These are phyloP conservation scores for Mythimna lalbum DNA, from an alignment of 2,888 invertebrate genomes.

Conservation along the genomic window DNA sequence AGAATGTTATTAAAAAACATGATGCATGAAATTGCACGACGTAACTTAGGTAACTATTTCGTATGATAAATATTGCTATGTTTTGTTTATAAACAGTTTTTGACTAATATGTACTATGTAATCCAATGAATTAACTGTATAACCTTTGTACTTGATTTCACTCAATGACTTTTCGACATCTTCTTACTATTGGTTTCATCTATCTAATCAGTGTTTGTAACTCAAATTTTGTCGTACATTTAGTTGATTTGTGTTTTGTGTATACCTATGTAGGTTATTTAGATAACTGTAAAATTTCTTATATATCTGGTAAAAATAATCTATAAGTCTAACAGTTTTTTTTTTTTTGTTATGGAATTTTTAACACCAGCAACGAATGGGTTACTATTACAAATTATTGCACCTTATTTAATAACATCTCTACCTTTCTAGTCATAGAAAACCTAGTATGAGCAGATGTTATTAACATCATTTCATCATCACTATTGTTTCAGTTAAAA, in stretches of 20 bases:
- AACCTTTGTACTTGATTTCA: background rate
- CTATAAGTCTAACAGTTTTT: background rate
- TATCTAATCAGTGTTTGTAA: too few species aligned
- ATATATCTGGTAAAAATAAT: background rate
- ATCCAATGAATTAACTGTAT: background rate
- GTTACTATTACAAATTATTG: background rate
- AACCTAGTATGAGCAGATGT: background rate
- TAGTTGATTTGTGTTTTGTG: too few species aligned
- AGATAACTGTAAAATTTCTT: too few species aligned
- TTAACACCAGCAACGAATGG: too few species aligned
- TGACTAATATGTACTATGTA: background rate
- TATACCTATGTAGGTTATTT: too few species aligned
- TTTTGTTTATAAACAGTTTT: background rate
- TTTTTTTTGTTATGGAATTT: background rate
- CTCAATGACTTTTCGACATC: background rate
- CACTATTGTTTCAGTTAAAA: too few species aligned
- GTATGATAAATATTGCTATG: background rate
- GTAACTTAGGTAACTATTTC: background rate
- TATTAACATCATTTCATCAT: too few species aligned
- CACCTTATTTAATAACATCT: too few species aligned
- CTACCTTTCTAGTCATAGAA: background rate
- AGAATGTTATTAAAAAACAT: conserved; percentile 19
- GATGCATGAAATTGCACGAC: conserved; percentile 44
- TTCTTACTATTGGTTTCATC: too few species aligned
- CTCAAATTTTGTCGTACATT: too few species aligned